Evolutionary conservation across 1,140 invertebrate genomes (phyloP).

Genomic region (Goniozus legneri): DNA sequence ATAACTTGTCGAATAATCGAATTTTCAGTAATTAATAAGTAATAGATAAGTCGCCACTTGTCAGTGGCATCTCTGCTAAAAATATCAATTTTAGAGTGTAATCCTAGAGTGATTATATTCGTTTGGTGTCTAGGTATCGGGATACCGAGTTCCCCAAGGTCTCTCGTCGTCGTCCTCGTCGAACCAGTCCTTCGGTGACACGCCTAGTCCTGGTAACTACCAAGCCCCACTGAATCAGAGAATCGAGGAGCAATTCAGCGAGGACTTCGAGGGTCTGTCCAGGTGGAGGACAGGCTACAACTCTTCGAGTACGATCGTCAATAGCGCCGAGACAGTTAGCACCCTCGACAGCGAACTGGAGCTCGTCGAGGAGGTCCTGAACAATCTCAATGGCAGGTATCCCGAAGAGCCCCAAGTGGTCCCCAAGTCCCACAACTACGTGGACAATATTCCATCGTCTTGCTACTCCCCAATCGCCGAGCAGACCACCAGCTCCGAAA

Average conservation of each 20-base stretch:
- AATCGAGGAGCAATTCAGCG: conserved; percentile 21
- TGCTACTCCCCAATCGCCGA: not conserved
- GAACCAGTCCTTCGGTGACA: conserved; percentile 32
- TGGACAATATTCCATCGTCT: not conserved
- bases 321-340: conserved; percentile 15
- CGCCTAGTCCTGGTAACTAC: conserved; percentile 28
- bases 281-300: conserved; percentile 18
- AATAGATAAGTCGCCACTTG: too few species aligned
- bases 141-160: conserved; percentile 13
- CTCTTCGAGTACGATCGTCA: conserved; percentile 25
- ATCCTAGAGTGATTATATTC: not conserved
- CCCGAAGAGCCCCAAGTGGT: conserved; percentile 18
- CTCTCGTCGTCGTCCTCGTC: conserved; percentile 33
- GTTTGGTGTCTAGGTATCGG: conserved; percentile 1
- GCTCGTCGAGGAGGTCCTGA: conserved; percentile 28
- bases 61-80: too few species aligned
- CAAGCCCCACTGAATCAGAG: conserved; percentile 15
- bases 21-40: too few species aligned
- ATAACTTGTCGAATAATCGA: too few species aligned
- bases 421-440: conserved; percentile 6
- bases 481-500: too few species aligned
- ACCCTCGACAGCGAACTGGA: conserved; percentile 27
- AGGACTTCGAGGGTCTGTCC: conserved; percentile 18
- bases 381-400: conserved; percentile 9
- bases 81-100: too few species aligned